Evolutionary conservation across 2,888 invertebrate genomes (phyloP).

Genomic region (Autographa gamma): DNA sequence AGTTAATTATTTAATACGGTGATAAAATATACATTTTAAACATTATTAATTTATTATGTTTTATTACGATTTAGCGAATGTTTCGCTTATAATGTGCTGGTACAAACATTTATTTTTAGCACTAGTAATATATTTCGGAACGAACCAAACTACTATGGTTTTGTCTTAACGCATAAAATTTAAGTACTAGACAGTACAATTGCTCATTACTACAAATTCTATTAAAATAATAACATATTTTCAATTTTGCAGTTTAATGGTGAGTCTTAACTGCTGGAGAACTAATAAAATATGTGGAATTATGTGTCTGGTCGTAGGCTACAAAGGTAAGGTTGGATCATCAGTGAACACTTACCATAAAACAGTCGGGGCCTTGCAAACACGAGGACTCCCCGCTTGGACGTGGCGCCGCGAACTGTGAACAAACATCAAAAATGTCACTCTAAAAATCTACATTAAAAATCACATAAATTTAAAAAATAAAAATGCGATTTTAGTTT

Average conservation of each 20-base stretch:
- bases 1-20: too few species aligned
- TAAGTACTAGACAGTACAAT: background rate
- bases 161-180: background rate
- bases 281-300: too few species aligned
- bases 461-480: conserved; percentile 3
- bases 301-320: too few species aligned
- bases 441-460: conserved; percentile 52
- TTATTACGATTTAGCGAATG: too few species aligned
- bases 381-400: conserved; percentile 91
- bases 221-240: background rate
- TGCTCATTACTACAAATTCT: background rate
- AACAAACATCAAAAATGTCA: conserved; percentile 82
- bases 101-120: background rate
- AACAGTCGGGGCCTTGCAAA: conserved; percentile 92
- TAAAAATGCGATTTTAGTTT: conserved; percentile 29
- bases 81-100: background rate
- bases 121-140: background rate
- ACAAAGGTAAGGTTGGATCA: background rate
- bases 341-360: conserved; percentile 89
- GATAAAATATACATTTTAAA: too few species aligned
- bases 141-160: too few species aligned
- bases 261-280: too few species aligned
- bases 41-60: too few species aligned
- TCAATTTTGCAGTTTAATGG: too few species aligned
- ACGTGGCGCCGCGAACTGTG: conserved; percentile 90